Evolutionary conservation across 2,113 vertebrate species (phyloP).

Genomic region (Platysternon megacephalum): DNA sequence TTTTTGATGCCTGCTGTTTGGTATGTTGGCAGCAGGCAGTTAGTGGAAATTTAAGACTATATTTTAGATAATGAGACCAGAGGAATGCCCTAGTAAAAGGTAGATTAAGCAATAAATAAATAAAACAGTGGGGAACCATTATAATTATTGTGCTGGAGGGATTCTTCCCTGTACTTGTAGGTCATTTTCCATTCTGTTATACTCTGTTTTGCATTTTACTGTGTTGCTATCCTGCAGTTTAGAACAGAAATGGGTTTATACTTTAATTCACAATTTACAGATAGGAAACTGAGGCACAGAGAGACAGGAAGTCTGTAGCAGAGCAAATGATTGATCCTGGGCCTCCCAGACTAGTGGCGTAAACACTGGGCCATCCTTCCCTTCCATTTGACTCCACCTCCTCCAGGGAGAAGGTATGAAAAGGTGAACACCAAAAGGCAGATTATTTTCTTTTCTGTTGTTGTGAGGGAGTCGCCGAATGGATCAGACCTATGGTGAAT

Average conservation of each 20-base stretch:
- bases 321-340: not conserved
- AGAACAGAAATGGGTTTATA: not conserved
- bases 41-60: not conserved
- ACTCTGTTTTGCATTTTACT: not conserved
- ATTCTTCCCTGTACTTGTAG: not conserved
- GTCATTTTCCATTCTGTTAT: not conserved
- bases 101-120: not conserved
- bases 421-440: too few species aligned
- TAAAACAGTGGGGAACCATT: not conserved
- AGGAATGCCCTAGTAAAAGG: not conserved
- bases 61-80: not conserved
- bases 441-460: not conserved
- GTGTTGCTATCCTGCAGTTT: not conserved
- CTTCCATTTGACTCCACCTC: not conserved
- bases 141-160: not conserved
- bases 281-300: too few species aligned
- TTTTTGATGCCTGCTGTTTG: conserved; percentile 20
- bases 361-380: not conserved
- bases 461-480: not conserved
- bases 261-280: not conserved
- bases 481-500: not conserved
- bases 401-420: not conserved
- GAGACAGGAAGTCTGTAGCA: not conserved
- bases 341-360: not conserved
- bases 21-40: not conserved